A percentile compares a stretch with the other conserved stretches of the same genome.
These are phyloP conservation scores for Macrotus californicus DNA, from an alignment of 2,113 vertebrate genomes.

Conservation along the genomic window DNA sequence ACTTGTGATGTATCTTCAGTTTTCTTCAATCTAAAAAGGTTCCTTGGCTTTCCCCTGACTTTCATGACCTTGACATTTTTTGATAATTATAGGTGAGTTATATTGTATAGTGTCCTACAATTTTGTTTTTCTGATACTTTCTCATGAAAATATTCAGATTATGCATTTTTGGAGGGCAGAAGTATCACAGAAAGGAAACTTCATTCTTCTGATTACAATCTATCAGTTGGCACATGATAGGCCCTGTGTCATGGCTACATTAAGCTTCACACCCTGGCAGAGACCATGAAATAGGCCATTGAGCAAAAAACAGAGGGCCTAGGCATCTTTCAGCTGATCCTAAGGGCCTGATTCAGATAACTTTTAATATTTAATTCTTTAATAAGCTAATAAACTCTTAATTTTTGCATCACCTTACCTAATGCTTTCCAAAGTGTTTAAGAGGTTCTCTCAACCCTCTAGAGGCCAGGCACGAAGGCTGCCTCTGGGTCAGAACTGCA, in stretches of 20 bases:
- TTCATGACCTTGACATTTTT: not conserved
- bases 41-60: not conserved
- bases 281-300: not conserved
- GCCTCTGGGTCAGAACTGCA: conserved; percentile 27
- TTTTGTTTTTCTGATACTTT: not conserved
- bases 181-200: not conserved
- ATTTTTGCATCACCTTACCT: not conserved
- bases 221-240: not conserved
- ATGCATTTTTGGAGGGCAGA: not conserved
- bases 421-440: conserved; percentile 3
- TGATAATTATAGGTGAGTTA: not conserved
- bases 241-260: not conserved
- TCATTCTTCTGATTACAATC: not conserved
- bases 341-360: not conserved
- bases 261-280: not conserved
- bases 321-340: not conserved
- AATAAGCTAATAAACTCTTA: not conserved
- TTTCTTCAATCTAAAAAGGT: not conserved
- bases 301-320: not conserved
- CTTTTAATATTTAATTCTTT: not conserved
- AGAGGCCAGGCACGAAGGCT: not conserved
- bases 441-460: conserved; percentile 23
- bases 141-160: not conserved
- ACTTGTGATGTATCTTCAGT: not conserved
- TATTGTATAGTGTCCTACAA: not conserved